A percentile compares a stretch with the other conserved stretches of the same genome.
Evolutionary conservation across 2,113 vertebrate genomes (phyloP).

Genomic region (Phasianus colchicus): DNA sequence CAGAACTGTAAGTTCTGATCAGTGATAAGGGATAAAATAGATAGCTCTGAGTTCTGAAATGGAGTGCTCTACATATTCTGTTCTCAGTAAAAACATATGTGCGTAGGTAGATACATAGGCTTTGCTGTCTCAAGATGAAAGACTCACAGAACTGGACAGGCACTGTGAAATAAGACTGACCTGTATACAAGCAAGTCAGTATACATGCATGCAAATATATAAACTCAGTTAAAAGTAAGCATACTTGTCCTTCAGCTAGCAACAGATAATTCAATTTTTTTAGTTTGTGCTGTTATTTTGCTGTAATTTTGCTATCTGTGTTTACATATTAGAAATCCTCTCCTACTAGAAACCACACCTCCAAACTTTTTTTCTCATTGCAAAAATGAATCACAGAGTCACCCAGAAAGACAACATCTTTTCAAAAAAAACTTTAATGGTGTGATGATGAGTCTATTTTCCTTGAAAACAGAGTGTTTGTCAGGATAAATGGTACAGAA

Average conservation of each 20-base stretch:
- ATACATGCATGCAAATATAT: not conserved
- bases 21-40: slow-evolving; percentile 1
- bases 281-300: not conserved
- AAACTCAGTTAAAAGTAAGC: not conserved
- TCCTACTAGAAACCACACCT: not conserved
- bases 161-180: not conserved
- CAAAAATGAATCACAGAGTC: not conserved
- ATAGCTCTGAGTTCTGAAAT: not conserved
- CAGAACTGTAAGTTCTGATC: not conserved
- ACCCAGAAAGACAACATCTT: not conserved
- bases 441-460: not conserved
- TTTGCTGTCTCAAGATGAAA: not conserved
- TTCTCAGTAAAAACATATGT: not conserved
- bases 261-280: not conserved
- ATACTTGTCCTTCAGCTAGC: not conserved
- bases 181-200: not conserved
- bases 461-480: not conserved
- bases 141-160: not conserved
- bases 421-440: not conserved
- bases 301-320: not conserved
- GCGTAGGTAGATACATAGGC: not conserved
- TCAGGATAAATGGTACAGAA: not conserved
- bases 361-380: not conserved
- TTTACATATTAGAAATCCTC: fast-evolving
- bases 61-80: not conserved